Conservation (phyloP, 2,888 invertebrate species). For the Sympetrum striolatum region DNA sequence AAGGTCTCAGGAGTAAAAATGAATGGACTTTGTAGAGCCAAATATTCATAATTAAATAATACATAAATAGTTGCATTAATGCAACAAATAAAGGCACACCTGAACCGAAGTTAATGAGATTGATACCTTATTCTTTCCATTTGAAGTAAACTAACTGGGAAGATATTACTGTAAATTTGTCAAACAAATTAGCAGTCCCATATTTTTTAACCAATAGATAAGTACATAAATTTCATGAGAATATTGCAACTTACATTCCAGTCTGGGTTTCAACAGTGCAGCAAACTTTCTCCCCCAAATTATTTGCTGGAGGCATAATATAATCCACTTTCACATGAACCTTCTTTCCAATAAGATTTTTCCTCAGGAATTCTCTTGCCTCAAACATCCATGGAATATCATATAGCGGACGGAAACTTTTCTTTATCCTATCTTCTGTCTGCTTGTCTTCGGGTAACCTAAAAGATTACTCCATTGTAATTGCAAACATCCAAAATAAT, state of each 20-base stretch:
- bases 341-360: constrained; percentile 93
- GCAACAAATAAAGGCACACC: no score
- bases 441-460: constrained; percentile 56
- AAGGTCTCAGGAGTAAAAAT: no score
- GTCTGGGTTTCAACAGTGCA: constrained; percentile 84
- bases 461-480: constrained; percentile 46
- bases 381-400: constrained; percentile 99
- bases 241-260: constrained; percentile 68
- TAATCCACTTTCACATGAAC: constrained; percentile 94
- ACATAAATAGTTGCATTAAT: no score
- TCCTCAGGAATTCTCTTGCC: constrained; percentile 94
- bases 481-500: not conserved
- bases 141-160: no score
- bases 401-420: constrained; percentile 88
- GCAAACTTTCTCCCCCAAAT: constrained; percentile 93
- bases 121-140: no score
- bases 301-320: constrained; percentile 92
- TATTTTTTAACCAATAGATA: no score
- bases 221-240: no score
- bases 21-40: no score
- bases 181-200: no score
- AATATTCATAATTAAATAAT: no score
- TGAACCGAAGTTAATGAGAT: no score
- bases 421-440: constrained; percentile 64
- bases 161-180: no score